Conservation (phyloP, 2,888 invertebrate species). For the Cantharis rustica region DNA sequence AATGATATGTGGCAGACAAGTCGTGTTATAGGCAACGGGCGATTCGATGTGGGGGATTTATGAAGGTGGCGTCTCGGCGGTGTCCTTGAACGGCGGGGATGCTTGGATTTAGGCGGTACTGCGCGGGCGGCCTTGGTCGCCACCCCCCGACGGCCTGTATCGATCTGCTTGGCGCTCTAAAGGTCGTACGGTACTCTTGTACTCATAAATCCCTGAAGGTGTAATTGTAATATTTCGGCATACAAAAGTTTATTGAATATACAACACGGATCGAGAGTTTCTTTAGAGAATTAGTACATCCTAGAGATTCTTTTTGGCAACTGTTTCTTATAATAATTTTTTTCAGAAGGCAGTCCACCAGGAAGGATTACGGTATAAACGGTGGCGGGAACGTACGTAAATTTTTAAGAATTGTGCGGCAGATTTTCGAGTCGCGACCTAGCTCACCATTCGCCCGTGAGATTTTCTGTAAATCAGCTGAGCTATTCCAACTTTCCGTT, state of each 20-base stretch:
- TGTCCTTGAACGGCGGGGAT: conserved; percentile 38
- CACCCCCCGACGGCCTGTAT: conserved; percentile 43
- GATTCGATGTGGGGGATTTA: conserved; percentile 23
- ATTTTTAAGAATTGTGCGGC: neutral
- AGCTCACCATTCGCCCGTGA: neutral
- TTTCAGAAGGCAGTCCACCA: neutral
- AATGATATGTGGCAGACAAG: neutral
- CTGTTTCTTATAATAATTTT: neutral
- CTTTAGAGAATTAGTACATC: neutral
- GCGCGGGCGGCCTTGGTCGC: conserved; percentile 44
- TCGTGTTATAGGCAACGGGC: neutral
- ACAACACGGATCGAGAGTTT: neutral
- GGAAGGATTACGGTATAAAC: neutral
- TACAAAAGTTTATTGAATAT: neutral
- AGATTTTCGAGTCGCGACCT: neutral
- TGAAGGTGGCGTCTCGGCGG: conserved; percentile 21
- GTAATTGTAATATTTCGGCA: neutral
- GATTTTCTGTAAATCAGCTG: neutral
- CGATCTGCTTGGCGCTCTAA: conserved; percentile 36
- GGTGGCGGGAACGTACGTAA: too few relatives aligned
- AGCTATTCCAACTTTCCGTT: neutral
- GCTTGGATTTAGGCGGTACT: conserved; percentile 35
- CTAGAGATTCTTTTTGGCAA: neutral
- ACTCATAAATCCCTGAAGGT: conserved; percentile 14
- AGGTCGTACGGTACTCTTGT: conserved; percentile 36